Percentiles rank a stretch among this genome's conserved stretches.
Evolutionary conservation across 1,140 invertebrate species (phyloP).

Genomic region (Atopsyche davidsoni): DNA sequence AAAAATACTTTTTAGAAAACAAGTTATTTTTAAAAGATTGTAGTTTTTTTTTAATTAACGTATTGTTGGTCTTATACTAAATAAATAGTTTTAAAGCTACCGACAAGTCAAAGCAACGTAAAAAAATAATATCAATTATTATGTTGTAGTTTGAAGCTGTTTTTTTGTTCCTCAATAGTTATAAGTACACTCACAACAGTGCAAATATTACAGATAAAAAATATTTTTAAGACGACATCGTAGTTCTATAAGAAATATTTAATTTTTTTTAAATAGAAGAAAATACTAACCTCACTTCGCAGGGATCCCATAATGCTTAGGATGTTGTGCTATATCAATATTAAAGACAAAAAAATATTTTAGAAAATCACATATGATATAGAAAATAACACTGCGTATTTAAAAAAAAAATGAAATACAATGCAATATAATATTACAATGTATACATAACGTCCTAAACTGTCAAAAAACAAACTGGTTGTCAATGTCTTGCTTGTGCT

Average conservation of each 20-base stretch:
- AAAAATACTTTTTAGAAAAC: too few species aligned
- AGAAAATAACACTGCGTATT: neutral
- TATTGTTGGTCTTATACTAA: neutral
- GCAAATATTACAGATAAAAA: neutral
- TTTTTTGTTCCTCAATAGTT: too few species aligned
- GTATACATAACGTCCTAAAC: neutral
- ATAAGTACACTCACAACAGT: neutral
- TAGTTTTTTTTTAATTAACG: neutral
- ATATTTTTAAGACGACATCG: neutral
- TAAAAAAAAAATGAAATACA: neutral
- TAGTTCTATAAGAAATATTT: neutral
- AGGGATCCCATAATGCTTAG: slow-evolving; percentile 8
- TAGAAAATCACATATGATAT: neutral
- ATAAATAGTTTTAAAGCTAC: neutral
- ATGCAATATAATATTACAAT: neutral
- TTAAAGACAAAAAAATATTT: too few species aligned
- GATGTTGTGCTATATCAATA: neutral
- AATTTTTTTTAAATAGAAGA: neutral
- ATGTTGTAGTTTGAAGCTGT: too few species aligned
- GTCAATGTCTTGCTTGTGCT: too few species aligned
- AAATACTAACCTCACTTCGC: slow-evolving; percentile 10
- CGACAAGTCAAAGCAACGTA: neutral
- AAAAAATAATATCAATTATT: slow-evolving; percentile 1
- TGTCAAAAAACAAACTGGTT: too few species aligned
- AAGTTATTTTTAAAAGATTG: neutral